Evolutionary conservation across 2,888 invertebrate genomes (phyloP).

Genomic region (Cephus spinipes): DNA sequence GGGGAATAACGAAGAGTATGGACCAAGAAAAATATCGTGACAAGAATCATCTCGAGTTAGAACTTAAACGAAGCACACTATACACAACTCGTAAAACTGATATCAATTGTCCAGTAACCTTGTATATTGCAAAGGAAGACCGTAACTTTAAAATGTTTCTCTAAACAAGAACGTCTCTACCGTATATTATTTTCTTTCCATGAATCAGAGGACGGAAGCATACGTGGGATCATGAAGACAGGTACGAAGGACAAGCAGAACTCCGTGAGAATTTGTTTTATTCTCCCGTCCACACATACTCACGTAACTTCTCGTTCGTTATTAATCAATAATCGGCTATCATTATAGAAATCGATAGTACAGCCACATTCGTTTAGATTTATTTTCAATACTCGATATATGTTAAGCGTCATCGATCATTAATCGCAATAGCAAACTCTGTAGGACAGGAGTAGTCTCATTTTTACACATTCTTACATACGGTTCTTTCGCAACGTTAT

Average conservation of each 20-base stretch:
- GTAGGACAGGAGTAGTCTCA: background rate
- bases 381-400: no score
- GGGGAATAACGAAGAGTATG: background rate
- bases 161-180: background rate
- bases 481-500: background rate
- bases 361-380: background rate
- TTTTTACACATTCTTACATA: background rate
- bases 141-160: background rate
- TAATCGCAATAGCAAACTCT: background rate
- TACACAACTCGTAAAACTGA: background rate
- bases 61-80: background rate
- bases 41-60: background rate
- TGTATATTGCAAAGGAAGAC: background rate
- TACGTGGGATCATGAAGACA: slow-evolving; percentile 71
- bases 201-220: slow-evolving; percentile 69
- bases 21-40: background rate
- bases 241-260: slow-evolving; percentile 59
- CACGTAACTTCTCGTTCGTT: background rate
- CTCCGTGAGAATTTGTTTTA: slow-evolving; percentile 11
- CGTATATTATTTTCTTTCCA: slow-evolving; percentile 40
- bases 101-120: background rate
- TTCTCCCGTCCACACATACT: background rate
- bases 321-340: background rate
- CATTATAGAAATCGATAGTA: background rate
- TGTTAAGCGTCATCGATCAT: background rate